Conservation (phyloP, 2,113 vertebrate species). For the Guaruba guarouba region DNA sequence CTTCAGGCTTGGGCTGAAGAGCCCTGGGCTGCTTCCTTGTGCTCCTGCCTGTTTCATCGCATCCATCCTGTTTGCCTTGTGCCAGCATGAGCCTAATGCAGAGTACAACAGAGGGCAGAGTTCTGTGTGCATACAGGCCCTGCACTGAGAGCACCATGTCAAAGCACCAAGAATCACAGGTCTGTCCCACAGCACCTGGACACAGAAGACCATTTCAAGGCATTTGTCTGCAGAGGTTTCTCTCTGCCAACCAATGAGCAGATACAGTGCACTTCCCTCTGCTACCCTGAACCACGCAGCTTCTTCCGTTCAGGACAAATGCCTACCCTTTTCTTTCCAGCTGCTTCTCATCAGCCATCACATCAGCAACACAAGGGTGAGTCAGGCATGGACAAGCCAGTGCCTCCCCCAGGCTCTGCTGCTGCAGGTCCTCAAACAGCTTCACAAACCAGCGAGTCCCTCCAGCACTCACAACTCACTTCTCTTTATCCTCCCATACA, state of each 20-base stretch:
- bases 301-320: fast-evolving
- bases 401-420: background rate
- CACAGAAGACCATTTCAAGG: background rate
- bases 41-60: background rate
- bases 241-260: background rate
- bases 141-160: fast-evolving
- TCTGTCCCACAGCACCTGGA: background rate
- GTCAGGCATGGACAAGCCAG: too few relatives aligned
- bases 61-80: background rate
- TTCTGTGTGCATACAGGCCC: fast-evolving
- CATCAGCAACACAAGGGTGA: fast-evolving
- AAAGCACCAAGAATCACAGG: background rate
- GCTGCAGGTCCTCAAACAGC: background rate
- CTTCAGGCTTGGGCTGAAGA: background rate
- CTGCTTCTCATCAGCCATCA: background rate
- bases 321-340: background rate
- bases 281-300: fast-evolving
- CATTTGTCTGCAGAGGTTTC: background rate
- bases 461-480: fast-evolving
- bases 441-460: background rate
- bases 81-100: fast-evolving
- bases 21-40: background rate
- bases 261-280: fast-evolving
- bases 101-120: fast-evolving
- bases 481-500: background rate